phyloP scores from a whole-genome alignment of 2,113 vertebrate species.

The Oceanodroma tethys region DNA sequence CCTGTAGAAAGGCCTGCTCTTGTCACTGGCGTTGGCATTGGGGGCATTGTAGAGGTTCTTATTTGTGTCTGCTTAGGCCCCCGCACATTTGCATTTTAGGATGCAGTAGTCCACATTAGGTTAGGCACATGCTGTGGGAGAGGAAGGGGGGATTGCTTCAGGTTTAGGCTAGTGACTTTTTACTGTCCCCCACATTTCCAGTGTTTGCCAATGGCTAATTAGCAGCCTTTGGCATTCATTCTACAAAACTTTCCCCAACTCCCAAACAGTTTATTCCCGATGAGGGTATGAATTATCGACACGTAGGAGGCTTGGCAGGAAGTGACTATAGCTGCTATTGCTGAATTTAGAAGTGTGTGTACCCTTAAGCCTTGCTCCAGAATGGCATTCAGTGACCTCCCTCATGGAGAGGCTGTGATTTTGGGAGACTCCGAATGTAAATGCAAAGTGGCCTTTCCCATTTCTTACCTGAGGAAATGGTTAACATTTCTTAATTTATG shows the following conservation, averaged over 20 bases:
- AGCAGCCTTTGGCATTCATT: not conserved
- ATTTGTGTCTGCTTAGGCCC: not conserved
- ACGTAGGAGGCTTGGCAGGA: not conserved
- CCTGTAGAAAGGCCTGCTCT: not conserved
- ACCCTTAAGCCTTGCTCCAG: not conserved
- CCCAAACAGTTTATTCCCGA: constrained; percentile 40
- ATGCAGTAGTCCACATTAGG: not conserved
- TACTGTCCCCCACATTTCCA: not conserved
- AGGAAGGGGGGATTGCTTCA: not conserved
- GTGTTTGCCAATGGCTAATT: constrained; percentile 15
- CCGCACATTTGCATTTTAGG: not conserved
- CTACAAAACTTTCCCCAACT: not conserved
- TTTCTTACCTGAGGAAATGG: not conserved
- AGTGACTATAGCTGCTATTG: not conserved
- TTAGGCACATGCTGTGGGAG: not conserved
- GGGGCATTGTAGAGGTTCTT: not conserved
- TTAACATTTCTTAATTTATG: not conserved
- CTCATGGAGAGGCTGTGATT: not conserved
- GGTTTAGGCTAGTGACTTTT: not conserved
- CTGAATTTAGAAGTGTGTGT: not conserved
- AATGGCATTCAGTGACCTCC: not conserved
- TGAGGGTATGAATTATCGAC: constrained; percentile 16
- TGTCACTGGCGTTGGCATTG: not conserved
- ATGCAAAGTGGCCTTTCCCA: not conserved
- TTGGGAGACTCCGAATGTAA: not conserved